Percentiles rank a stretch among this genome's conserved stretches.
These are phyloP conservation scores for Ferrisia virgata DNA, from an alignment of 2,888 invertebrate genomes.

Conservation along the genomic window DNA sequence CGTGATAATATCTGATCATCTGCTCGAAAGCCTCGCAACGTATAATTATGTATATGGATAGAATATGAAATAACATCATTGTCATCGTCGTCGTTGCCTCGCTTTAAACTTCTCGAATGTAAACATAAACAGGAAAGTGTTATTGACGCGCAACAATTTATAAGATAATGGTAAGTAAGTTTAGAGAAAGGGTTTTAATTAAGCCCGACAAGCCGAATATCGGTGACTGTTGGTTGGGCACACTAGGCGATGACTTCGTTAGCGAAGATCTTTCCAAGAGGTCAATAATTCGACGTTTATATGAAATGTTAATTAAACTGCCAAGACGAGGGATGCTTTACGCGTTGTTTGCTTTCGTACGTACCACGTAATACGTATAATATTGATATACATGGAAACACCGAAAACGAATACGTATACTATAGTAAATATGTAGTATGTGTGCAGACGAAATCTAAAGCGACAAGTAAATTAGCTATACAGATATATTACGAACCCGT, in stretches of 20 bases:
- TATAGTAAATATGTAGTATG: no score
- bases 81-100: not conserved
- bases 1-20: not conserved
- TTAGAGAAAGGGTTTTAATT: not conserved
- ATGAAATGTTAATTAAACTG: constrained; percentile 21
- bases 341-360: not conserved
- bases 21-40: no score
- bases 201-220: not conserved
- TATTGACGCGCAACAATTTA: constrained; percentile 15
- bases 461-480: not conserved
- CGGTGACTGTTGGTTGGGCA: not conserved
- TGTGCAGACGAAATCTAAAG: not conserved
- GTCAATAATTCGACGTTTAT: constrained; percentile 28
- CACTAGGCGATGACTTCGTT: not conserved
- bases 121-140: not conserved
- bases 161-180: constrained; percentile 1
- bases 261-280: constrained; percentile 17
- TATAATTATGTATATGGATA: no score
- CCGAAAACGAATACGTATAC: not conserved
- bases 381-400: not conserved
- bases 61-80: not conserved
- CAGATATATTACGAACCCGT: not conserved
- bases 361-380: not conserved
- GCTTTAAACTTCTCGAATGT: not conserved
- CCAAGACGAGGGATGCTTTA: not conserved